Conservation (phyloP, 53 echinoderm and acorn worm genomes). For the Stichopus horrens region DNA sequence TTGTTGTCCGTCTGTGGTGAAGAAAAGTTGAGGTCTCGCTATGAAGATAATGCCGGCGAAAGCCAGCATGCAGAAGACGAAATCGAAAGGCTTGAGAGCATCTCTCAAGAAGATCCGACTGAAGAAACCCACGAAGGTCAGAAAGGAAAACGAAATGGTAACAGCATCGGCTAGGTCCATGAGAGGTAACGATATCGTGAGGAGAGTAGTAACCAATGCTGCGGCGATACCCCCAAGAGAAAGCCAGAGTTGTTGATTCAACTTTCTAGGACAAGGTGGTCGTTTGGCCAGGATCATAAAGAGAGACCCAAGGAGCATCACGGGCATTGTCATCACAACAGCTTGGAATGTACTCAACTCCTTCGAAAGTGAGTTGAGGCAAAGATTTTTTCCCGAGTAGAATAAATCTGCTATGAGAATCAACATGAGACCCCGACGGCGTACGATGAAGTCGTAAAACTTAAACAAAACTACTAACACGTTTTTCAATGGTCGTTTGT, state of each 20-base stretch:
- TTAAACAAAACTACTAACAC: too few relatives aligned
- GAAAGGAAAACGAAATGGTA: not conserved
- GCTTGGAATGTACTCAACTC: not conserved
- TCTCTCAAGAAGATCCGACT: constrained; percentile 20
- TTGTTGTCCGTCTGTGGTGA: not conserved
- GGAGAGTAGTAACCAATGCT: not conserved
- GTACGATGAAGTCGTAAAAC: too few relatives aligned
- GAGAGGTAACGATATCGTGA: not conserved
- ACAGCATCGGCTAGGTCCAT: constrained; percentile 3
- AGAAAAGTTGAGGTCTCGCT: not conserved
- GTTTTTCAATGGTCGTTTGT: too few relatives aligned
- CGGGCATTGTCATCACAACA: constrained; percentile 8
- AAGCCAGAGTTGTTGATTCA: constrained; percentile 2
- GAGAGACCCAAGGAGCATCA: not conserved
- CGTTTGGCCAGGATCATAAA: not conserved
- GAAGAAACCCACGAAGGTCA: not conserved
- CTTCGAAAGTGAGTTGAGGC: too few relatives aligned
- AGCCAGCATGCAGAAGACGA: not conserved
- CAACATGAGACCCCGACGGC: too few relatives aligned
- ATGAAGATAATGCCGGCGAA: constrained; percentile 20
- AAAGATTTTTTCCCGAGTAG: too few relatives aligned
- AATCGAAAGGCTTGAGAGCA: not conserved
- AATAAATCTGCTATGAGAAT: too few relatives aligned
- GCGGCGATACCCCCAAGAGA: not conserved
- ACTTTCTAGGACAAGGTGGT: not conserved